phyloP scores from a whole-genome alignment of 2,888 invertebrate genomes.

The Synanthedon myopaeformis region DNA sequence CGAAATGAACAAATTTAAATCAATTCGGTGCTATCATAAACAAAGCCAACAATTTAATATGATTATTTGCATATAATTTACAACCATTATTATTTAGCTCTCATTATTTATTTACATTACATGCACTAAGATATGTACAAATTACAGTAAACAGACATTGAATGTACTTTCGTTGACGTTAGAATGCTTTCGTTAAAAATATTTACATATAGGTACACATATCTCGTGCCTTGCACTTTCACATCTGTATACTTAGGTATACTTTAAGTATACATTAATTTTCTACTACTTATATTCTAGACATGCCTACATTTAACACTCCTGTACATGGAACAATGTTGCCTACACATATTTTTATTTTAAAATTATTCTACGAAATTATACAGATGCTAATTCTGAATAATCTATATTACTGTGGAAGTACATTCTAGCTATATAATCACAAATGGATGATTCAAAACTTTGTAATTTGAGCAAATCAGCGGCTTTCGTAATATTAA shows the following conservation, averaged over 20 bases:
- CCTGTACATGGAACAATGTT: neutral
- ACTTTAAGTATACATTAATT: constrained; percentile 9
- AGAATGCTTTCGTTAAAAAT: neutral
- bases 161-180: constrained; percentile 7
- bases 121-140: constrained; percentile 43
- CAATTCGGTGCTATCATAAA: constrained; percentile 15
- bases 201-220: constrained; percentile 16
- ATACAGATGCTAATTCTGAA: neutral
- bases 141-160: constrained; percentile 2
- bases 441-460: constrained; percentile 27
- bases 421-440: constrained; percentile 4
- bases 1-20: neutral
- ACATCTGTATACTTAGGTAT: constrained; percentile 21
- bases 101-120: constrained; percentile 32
- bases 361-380: constrained; percentile 3
- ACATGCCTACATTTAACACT: neutral
- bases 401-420: neutral
- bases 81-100: constrained; percentile 16
- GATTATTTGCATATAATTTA: constrained; percentile 12
- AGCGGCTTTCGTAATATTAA: constrained; percentile 29
- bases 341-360: too few species aligned
- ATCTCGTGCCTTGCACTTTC: constrained; percentile 45
- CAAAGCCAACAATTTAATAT: constrained; percentile 7
- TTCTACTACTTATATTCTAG: neutral
- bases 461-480: constrained; percentile 51